Percentiles rank a stretch among this genome's conserved stretches.
Conservation (phyloP, 2,888 invertebrate species). For the Dastarcus helophoroides region DNA sequence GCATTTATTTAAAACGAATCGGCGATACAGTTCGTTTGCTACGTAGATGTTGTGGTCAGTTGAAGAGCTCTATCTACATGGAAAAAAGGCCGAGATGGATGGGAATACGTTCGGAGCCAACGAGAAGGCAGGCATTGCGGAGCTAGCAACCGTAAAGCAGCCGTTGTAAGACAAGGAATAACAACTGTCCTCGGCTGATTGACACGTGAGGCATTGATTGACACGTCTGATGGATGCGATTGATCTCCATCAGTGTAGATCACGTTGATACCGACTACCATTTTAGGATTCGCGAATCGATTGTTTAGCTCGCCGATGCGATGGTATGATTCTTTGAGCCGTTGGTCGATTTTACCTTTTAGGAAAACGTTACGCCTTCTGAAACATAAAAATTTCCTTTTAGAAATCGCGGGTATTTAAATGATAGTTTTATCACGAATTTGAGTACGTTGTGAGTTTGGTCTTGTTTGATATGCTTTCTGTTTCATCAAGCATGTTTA, state of each 20-base stretch:
- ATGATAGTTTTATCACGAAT: no score
- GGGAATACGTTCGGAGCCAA: no score
- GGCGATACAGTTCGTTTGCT: no score
- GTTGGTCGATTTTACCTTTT: conserved; percentile 1
- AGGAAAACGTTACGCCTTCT: neutral
- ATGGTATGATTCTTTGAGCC: neutral
- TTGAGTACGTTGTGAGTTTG: no score
- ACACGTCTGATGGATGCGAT: conserved; percentile 37
- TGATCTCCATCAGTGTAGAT: conserved; percentile 40
- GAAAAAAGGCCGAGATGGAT: no score
- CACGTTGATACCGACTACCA: conserved; percentile 29
- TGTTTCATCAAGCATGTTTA: no score
- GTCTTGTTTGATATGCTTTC: no score
- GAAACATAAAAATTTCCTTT: neutral
- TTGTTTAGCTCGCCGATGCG: conserved; percentile 21
- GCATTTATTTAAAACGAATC: no score
- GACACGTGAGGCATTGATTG: conserved; percentile 39
- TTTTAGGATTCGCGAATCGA: conserved; percentile 25
- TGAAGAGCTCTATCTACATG: no score
- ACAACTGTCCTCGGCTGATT: conserved; percentile 37
- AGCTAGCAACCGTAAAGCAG: conserved; percentile 28
- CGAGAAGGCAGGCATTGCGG: no score
- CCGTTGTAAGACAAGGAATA: conserved; percentile 36
- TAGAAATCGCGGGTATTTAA: neutral
- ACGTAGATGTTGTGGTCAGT: no score